Conservation (phyloP, 2,797 vertebrate genomes). For the Remorina albescens region DNA sequence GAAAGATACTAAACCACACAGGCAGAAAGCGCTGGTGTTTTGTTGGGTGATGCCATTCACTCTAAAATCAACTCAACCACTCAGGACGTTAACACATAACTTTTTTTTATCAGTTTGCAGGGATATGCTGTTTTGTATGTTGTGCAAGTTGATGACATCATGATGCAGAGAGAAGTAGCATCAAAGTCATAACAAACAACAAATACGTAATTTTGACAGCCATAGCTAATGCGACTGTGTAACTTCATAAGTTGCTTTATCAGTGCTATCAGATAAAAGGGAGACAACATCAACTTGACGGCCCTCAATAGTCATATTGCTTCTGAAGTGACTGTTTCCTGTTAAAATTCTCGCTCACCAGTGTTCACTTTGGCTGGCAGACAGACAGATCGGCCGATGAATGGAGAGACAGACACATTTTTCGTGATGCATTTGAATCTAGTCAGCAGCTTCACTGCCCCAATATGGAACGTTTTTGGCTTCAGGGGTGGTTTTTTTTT, state of each 20-base stretch:
- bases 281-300: conserved; percentile 14
- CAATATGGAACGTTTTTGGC: background rate
- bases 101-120: background rate
- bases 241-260: background rate
- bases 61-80: conserved; percentile 11
- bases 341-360: conserved; percentile 43
- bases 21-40: conserved; percentile 1
- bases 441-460: no score
- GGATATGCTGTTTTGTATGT: background rate
- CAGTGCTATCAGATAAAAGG: background rate
- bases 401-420: conserved; percentile 15
- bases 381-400: conserved; percentile 18
- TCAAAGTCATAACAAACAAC: background rate
- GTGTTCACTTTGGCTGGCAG: conserved; percentile 13
- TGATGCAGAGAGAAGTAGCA: background rate
- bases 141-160: background rate
- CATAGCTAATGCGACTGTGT: background rate
- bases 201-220: conserved; percentile 10
- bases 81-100: background rate
- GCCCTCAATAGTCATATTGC: conserved; percentile 47
- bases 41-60: conserved; percentile 1
- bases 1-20: conserved; percentile 9
- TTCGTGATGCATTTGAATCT: conserved; percentile 1
- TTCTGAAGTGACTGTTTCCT: conserved; percentile 78
- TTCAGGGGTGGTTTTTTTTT: no score